Evolutionary conservation across 2,797 vertebrate species (phyloP).

Genomic region (Hypotaenidia philippensis): DNA sequence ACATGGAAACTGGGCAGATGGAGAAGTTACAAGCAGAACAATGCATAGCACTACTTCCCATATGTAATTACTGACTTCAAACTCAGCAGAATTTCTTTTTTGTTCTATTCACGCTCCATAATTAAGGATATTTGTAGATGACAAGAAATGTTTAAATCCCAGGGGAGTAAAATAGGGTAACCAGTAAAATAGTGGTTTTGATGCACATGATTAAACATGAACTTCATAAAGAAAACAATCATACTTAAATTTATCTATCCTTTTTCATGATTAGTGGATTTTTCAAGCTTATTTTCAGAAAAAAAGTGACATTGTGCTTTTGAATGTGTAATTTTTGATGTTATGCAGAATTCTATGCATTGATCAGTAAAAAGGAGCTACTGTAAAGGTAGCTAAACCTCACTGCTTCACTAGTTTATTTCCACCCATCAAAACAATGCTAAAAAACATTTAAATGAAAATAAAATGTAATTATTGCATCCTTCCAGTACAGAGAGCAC

Average conservation of each 20-base stretch:
- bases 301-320: fast-evolving
- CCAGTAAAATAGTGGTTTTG: background rate
- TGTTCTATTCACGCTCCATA: background rate
- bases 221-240: background rate
- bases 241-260: background rate
- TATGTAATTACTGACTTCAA: background rate
- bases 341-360: background rate
- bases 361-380: background rate
- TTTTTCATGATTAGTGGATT: background rate
- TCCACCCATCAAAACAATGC: background rate
- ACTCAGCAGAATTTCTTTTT: background rate
- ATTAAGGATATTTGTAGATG: background rate
- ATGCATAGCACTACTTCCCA: background rate
- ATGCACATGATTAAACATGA: background rate
- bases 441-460: background rate
- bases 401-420: background rate
- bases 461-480: background rate
- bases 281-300: background rate
- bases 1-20: background rate
- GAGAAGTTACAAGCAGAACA: slow-evolving; percentile 2
- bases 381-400: background rate
- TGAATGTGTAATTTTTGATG: background rate
- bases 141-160: background rate
- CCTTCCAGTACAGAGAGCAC: background rate
- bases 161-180: background rate